Evolutionary conservation across 2,888 invertebrate species (phyloP).

Genomic region (Cistogaster globosa): DNA sequence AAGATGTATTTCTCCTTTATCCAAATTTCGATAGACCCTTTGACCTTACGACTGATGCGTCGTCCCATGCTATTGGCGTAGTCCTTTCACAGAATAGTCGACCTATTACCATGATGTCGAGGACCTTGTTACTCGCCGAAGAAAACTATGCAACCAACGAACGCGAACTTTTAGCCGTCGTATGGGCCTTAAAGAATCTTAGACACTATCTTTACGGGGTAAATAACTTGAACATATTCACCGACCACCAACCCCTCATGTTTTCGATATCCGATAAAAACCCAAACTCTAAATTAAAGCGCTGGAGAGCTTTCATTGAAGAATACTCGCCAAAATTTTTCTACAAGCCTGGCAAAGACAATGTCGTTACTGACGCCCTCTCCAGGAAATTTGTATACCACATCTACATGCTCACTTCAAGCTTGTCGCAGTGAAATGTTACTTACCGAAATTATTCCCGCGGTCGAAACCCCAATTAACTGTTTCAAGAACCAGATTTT

Average conservation of each 20-base stretch:
- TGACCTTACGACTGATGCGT: slow-evolving; percentile 62
- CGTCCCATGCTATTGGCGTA: slow-evolving; percentile 38
- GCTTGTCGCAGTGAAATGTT: neutral
- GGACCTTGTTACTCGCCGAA: slow-evolving; percentile 17
- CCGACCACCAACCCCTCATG: slow-evolving; percentile 69
- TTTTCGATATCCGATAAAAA: slow-evolving; percentile 71
- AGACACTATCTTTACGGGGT: slow-evolving; percentile 79
- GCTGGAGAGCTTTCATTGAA: slow-evolving; percentile 45
- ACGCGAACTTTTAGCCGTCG: slow-evolving; percentile 78
- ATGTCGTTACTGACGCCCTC: slow-evolving; percentile 60
- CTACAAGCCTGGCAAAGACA: slow-evolving; percentile 63
- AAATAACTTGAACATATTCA: slow-evolving; percentile 69
- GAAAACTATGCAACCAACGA: slow-evolving; percentile 48
- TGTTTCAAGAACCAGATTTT: neutral
- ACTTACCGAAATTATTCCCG: neutral
- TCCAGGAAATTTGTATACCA: neutral
- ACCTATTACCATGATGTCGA: slow-evolving; percentile 38
- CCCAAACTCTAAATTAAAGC: slow-evolving; percentile 54
- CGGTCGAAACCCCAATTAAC: neutral
- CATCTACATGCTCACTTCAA: neutral
- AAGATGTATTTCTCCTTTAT: slow-evolving; percentile 60
- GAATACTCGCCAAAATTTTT: slow-evolving; percentile 32
- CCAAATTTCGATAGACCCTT: slow-evolving; percentile 65
- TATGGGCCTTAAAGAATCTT: slow-evolving; percentile 79
- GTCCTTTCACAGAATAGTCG: slow-evolving; percentile 52